Evolutionary conservation across 1,140 invertebrate genomes (phyloP).

Genomic region (Lasioglossum baleicum): DNA sequence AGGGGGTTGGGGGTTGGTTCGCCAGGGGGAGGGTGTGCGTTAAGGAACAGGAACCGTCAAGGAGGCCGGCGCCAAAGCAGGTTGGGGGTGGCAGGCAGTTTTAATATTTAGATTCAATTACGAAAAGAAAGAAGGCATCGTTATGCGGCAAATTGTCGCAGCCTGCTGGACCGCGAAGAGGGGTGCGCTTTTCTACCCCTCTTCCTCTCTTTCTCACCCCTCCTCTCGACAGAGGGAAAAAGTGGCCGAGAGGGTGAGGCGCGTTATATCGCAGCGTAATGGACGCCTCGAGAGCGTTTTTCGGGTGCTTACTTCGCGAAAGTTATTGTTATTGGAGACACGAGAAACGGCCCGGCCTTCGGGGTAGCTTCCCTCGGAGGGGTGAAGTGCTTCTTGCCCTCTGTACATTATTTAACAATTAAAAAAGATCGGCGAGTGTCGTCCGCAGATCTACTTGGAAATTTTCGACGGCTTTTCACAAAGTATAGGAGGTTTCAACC

Average conservation of each 20-base stretch:
- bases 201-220: too few relatives aligned
- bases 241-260: background rate
- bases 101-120: conserved; percentile 79
- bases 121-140: conserved; percentile 69
- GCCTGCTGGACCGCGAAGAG: conserved; percentile 42
- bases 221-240: background rate
- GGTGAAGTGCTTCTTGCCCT: background rate
- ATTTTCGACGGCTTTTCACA: too few relatives aligned
- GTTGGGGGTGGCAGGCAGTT: conserved; percentile 41
- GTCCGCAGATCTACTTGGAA: background rate
- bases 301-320: conserved; percentile 18
- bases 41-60: conserved; percentile 64
- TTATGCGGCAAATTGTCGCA: conserved; percentile 74
- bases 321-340: conserved; percentile 44
- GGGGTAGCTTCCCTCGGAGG: background rate
- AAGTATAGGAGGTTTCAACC: background rate
- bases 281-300: conserved; percentile 29
- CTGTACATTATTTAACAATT: conserved; percentile 6
- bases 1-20: too few relatives aligned
- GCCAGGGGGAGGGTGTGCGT: background rate
- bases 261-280: conserved; percentile 44
- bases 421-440: background rate
- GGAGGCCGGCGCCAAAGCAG: conserved; percentile 69
- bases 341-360: background rate
- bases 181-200: too few relatives aligned